A percentile compares a stretch with the other conserved stretches of the same genome.
phyloP scores from a whole-genome alignment of 2,888 invertebrate genomes.

The Drosophila diplacantha region DNA sequence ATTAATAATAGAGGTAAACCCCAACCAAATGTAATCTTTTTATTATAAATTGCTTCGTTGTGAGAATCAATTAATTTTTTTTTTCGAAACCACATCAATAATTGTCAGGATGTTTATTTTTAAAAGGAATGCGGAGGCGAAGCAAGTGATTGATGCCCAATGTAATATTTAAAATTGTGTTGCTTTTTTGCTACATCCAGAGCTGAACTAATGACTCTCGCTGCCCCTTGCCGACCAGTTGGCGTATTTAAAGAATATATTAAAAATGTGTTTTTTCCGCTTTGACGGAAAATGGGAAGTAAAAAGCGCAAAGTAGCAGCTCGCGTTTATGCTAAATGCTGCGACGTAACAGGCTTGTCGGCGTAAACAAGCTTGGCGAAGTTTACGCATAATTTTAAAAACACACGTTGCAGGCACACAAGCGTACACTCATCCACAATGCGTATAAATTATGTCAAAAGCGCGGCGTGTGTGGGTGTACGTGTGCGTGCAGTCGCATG shows the following conservation, averaged over 20 bases:
- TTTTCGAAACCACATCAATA: slow-evolving; percentile 7
- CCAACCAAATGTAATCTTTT: background rate
- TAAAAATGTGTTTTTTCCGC: slow-evolving; percentile 21
- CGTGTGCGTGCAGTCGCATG: slow-evolving; percentile 5
- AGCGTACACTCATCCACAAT: slow-evolving; percentile 25
- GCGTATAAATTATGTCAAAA: slow-evolving; percentile 40
- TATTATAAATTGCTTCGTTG: background rate
- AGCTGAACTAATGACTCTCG: slow-evolving; percentile 36
- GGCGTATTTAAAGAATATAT: slow-evolving; percentile 23
- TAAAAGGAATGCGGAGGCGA: background rate
- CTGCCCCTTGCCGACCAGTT: slow-evolving; percentile 10
- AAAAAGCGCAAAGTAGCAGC: slow-evolving; percentile 35
- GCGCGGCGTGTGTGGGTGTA: background rate
- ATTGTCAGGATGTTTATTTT: slow-evolving; percentile 7
- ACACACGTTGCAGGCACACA: slow-evolving; percentile 26
- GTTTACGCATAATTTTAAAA: slow-evolving; percentile 54
- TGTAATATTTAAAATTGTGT: slow-evolving; percentile 16
- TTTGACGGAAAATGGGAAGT: slow-evolving; percentile 31
- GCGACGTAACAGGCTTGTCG: slow-evolving; percentile 43
- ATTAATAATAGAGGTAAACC: background rate
- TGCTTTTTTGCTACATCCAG: slow-evolving; percentile 11
- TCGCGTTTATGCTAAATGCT: slow-evolving; percentile 42
- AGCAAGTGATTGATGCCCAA: slow-evolving; percentile 39
- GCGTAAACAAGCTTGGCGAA: slow-evolving; percentile 45
- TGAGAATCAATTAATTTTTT: slow-evolving; percentile 9